Evolutionary conservation across 2,113 vertebrate species (phyloP).

Genomic region (Sphyrna mokarran): DNA sequence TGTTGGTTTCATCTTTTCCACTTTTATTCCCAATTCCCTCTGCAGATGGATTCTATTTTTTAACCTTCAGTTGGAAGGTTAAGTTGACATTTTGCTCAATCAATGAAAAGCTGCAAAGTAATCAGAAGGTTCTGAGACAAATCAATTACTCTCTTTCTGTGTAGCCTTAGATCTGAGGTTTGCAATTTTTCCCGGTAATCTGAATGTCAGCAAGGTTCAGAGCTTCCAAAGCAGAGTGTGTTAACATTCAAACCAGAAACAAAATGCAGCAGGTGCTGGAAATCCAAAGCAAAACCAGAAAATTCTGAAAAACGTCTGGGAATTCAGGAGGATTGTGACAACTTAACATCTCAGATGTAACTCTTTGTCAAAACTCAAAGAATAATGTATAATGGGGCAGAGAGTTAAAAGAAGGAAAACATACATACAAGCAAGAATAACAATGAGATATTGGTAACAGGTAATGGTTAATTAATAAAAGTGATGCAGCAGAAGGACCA

Average conservation of each 20-base stretch:
- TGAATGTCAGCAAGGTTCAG: not conserved
- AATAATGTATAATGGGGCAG: not conserved
- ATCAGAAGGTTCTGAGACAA: not conserved
- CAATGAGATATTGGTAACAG: not conserved
- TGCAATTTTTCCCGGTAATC: not conserved
- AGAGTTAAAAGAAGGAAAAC: not conserved
- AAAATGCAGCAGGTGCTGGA: not conserved
- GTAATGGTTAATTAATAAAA: not conserved
- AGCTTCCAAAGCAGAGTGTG: not conserved
- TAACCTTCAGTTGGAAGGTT: not conserved
- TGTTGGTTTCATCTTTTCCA: not conserved
- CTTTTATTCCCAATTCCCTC: not conserved
- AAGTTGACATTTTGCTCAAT: not conserved
- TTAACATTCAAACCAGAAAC: not conserved
- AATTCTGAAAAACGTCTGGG: not conserved
- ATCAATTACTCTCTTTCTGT: not conserved
- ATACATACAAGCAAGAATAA: not conserved
- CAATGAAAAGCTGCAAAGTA: not conserved
- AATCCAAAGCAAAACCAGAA: not conserved
- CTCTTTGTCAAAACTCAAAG: not conserved
- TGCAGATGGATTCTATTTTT: not conserved
- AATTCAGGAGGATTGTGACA: not conserved
- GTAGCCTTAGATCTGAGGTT: not conserved
- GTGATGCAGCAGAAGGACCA: not conserved
- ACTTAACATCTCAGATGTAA: not conserved